Conservation (phyloP, 2,888 invertebrate species). For the Troilus luridus region DNA sequence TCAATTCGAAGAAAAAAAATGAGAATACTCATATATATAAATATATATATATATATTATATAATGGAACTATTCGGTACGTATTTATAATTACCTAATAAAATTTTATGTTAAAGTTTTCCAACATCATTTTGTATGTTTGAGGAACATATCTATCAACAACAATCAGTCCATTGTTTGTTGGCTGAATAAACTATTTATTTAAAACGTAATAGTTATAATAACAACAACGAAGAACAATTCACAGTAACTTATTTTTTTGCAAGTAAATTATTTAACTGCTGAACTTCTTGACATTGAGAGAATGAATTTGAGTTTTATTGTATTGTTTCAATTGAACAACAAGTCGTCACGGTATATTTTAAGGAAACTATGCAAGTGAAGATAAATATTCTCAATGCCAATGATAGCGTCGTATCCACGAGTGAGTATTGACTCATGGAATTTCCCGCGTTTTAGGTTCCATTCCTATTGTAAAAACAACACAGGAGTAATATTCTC, state of each 20-base stretch:
- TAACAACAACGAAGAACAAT: no score
- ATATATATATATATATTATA: no score
- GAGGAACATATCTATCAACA: no score
- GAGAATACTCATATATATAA: no score
- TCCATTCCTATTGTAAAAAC: background rate
- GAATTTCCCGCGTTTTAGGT: background rate
- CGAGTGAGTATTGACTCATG: conserved; percentile 8
- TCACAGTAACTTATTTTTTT: background rate
- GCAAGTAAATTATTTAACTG: background rate
- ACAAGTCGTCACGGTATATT: background rate
- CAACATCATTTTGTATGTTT: no score
- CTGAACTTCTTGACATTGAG: background rate
- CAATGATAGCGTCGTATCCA: conserved; percentile 35
- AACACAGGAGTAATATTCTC: background rate
- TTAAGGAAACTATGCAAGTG: conserved; percentile 8
- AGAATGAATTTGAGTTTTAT: background rate
- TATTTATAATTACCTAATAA: no score
- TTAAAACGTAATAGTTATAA: no score
- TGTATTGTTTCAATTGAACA: background rate
- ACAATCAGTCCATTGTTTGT: no score
- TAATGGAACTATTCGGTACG: no score
- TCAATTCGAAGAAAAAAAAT: no score
- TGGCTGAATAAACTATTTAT: no score
- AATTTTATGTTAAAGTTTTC: no score
- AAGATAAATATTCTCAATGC: conserved; percentile 33